phyloP scores from a whole-genome alignment of 2,797 vertebrate genomes.

The Smutsia gigantea region DNA sequence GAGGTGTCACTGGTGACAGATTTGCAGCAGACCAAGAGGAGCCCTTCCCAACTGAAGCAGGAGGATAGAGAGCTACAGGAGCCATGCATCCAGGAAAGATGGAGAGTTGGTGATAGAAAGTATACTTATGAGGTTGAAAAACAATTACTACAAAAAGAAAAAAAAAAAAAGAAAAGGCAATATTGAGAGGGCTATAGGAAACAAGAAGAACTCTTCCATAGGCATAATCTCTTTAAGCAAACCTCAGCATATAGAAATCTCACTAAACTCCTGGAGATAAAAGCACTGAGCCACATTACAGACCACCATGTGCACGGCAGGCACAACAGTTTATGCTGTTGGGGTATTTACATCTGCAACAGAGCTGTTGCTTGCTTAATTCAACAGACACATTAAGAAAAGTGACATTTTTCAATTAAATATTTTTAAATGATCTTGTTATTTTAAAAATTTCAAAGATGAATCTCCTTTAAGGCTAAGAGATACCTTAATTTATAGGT shows the following conservation, averaged over 20 bases:
- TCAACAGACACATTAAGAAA: not conserved
- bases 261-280: not conserved
- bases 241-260: not conserved
- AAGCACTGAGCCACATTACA: not conserved
- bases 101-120: not conserved
- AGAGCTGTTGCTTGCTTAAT: not conserved
- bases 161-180: not conserved
- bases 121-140: not conserved
- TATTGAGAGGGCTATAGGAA: not conserved
- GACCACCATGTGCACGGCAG: fast-evolving
- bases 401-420: not conserved
- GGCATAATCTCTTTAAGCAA: not conserved
- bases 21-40: not conserved
- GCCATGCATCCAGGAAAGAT: not conserved
- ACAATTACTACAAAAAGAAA: not conserved
- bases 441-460: not conserved
- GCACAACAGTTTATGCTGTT: fast-evolving
- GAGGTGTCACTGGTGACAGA: not conserved
- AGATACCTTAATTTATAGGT: not conserved
- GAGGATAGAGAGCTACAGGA: not conserved
- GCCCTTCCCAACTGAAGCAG: not conserved
- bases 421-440: not conserved
- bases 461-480: not conserved
- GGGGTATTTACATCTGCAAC: not conserved
- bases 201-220: not conserved